Percentiles rank a stretch among this genome's conserved stretches.
These are phyloP conservation scores for Melanotus villosus DNA, from an alignment of 2,888 invertebrate species.

Conservation along the genomic window DNA sequence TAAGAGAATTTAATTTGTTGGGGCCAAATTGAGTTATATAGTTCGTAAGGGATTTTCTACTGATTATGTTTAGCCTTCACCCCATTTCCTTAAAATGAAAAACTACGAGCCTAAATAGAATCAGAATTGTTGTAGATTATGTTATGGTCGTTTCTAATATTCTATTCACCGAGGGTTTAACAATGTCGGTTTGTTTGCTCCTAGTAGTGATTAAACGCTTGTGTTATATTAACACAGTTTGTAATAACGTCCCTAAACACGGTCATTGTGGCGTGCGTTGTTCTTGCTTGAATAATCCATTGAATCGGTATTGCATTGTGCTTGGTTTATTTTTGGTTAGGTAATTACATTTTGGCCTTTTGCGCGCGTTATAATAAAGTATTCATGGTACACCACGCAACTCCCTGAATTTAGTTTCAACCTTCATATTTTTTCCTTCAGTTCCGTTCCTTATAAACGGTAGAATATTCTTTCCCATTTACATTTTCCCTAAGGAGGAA, in stretches of 20 bases:
- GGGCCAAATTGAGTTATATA: conserved; percentile 16
- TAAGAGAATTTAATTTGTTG: conserved; percentile 24
- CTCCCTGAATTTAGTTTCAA: background rate
- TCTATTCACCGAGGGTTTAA: background rate
- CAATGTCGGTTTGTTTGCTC: conserved; percentile 9
- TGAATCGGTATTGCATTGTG: conserved; percentile 8
- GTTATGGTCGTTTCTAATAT: background rate
- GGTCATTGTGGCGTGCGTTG: background rate
- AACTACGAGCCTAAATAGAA: background rate
- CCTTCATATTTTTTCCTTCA: background rate
- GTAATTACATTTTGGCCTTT: conserved; percentile 21
- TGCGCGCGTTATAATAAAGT: conserved; percentile 1
- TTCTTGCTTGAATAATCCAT: conserved; percentile 13
- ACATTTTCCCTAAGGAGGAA: background rate
- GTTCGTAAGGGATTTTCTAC: conserved; percentile 12
- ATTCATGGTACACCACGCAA: conserved; percentile 16
- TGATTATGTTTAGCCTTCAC: conserved; percentile 1
- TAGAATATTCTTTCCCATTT: background rate
- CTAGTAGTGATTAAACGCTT: conserved; percentile 1
- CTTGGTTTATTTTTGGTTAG: conserved; percentile 19
- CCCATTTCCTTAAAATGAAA: background rate
- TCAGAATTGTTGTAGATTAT: background rate
- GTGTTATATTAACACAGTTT: conserved; percentile 8
- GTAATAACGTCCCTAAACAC: conserved; percentile 9
- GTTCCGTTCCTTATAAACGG: background rate